A percentile compares a stretch with the other conserved stretches of the same genome.
Evolutionary conservation across 2,797 vertebrate species (phyloP).

Genomic region (Jordanella pulchra): DNA sequence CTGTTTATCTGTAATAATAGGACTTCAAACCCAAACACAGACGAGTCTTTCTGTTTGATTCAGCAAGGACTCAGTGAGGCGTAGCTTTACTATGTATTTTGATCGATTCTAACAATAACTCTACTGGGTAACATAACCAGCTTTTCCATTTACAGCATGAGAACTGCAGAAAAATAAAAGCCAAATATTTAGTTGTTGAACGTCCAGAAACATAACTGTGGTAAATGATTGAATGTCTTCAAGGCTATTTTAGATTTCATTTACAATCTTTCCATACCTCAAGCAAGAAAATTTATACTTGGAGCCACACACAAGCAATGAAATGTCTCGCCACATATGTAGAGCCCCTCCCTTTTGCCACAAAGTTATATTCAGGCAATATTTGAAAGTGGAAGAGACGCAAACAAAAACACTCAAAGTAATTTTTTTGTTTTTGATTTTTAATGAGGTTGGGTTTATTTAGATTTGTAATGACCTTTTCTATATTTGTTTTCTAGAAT

Average conservation of each 20-base stretch:
- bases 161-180: constrained; percentile 21
- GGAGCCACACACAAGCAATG: constrained; percentile 40
- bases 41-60: constrained; percentile 29
- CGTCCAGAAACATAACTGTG: constrained; percentile 68
- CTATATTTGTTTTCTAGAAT: constrained; percentile 78
- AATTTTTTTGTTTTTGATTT: constrained; percentile 16
- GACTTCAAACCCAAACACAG: constrained; percentile 34
- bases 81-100: constrained; percentile 38
- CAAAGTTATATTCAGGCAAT: constrained; percentile 42
- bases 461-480: neutral
- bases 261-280: constrained; percentile 66
- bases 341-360: constrained; percentile 52
- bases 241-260: constrained; percentile 59
- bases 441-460: neutral
- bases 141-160: constrained; percentile 38
- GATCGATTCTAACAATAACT: constrained; percentile 26
- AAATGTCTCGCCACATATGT: constrained; percentile 57
- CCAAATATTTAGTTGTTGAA: constrained; percentile 41
- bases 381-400: constrained; percentile 18
- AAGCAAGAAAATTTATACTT: constrained; percentile 57
- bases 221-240: constrained; percentile 57
- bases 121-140: constrained; percentile 3
- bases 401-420: constrained; percentile 2
- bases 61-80: constrained; percentile 24
- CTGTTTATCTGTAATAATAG: constrained; percentile 53